Evolutionary conservation across 2,888 invertebrate genomes (phyloP), one percentile per base, ranked within the genome.

Genomic region (Drosophila mayaguana): DNA sequence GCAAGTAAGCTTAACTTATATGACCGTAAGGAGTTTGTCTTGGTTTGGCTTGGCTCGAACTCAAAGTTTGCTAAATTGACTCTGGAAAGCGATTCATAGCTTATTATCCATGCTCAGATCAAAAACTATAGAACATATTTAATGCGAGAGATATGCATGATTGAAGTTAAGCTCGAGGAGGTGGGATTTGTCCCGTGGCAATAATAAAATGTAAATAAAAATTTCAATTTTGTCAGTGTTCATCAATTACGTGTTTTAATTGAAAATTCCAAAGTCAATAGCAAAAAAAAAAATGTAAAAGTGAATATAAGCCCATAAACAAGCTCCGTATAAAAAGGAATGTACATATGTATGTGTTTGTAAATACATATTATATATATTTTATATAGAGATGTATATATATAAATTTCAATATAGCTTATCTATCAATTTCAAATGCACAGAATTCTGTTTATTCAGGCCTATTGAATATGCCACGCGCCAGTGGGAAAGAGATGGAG

Each of bases 171-270:
- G 38, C 9, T 20, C 25, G 50, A 38, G 38, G 14, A 53, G 34
- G 42, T 46, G 36, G 38, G n/a, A 67, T 65, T 55, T 60, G 57
- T 48, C 54, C 55, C 22, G 40, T 53, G 48, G 54, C 72, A 76
- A 83, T 81, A 76, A 83, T 77, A 79, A 75, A 86, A 84, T 69
- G 84, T 80, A 84, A 84, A 84, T 84, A 84, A 40, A 71, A 67
- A 75, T 83, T 84, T 73, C 68, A 72, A 84, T 82, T 78, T 83
- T 78, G 54, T 77, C 85, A 72, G 62, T 72, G 83, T 83, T 84
- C 86, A 84, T 84, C 84, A 84, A 84, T 86, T 83, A 83, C 80
- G 87, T 84, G 87, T 77, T 86, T 86, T 84, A 84, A 84, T 84
- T 84, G 84, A 85, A 84, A 78, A 80, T 68, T 74, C 75, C 81